Evolutionary conservation across 2,797 vertebrate species (phyloP).

Genomic region (Staurois parvus): DNA sequence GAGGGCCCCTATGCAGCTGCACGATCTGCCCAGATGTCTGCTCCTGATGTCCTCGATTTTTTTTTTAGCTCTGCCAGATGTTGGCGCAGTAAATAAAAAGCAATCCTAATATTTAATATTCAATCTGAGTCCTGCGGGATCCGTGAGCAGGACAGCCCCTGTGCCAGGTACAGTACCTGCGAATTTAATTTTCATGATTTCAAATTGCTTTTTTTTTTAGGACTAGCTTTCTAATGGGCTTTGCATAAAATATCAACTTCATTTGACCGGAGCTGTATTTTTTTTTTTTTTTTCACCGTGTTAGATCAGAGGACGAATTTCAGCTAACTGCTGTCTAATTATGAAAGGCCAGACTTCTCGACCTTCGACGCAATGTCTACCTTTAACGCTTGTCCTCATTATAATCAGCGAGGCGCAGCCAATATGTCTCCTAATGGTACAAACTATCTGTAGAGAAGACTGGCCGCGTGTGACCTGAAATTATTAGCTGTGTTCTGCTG

Average conservation of each 20-base stretch:
- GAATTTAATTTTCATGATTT: not conserved
- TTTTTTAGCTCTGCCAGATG: too few relatives aligned
- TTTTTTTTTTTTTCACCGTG: not conserved
- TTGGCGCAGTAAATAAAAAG: too few relatives aligned
- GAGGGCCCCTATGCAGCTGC: too few relatives aligned
- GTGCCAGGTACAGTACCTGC: not conserved
- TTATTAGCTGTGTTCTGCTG: not conserved
- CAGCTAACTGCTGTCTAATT: slow-evolving; percentile 31
- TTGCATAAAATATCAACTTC: slow-evolving; percentile 23
- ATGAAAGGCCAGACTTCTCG: slow-evolving; percentile 8
- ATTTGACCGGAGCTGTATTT: not conserved
- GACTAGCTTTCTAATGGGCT: not conserved
- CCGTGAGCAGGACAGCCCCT: not conserved
- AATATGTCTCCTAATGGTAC: slow-evolving; percentile 15
- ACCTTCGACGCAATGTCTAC: slow-evolving; percentile 31
- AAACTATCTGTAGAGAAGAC: slow-evolving; percentile 4
- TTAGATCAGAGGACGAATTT: slow-evolving; percentile 25
- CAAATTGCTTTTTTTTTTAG: not conserved
- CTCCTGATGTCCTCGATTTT: too few relatives aligned
- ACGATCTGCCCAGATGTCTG: too few relatives aligned
- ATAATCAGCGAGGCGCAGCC: slow-evolving; percentile 14
- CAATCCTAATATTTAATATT: too few relatives aligned
- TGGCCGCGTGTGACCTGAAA: slow-evolving; percentile 11
- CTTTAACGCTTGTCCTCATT: slow-evolving; percentile 43
- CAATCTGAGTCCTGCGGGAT: too few relatives aligned